Base-by-base conservation (phyloP, 2,113 vertebrate species). In the Cyprinus carpio region DNA sequence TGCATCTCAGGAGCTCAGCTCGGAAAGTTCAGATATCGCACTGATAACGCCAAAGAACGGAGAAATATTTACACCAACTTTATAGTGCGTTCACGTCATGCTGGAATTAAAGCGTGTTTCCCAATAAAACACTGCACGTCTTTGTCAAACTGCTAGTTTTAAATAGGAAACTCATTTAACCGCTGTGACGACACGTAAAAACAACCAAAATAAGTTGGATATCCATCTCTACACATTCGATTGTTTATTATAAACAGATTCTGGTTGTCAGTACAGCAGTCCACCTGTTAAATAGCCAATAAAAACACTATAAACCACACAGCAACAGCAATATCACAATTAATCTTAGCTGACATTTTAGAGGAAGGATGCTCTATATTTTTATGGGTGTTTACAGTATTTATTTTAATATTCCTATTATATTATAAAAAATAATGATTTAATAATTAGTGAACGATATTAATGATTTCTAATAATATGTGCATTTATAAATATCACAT, bases 101-200 rank as follows among this genome's bases (percentile, higher is more conserved):
- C 29, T 31, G 65, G 15, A 34, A 34, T 90, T 82, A 92, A 83
- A 87, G 69, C 1, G 51, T 65, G 25, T 65, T 29, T 65, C 27
- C 62, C 62, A 65, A 27, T 65, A 65, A 65, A 29, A 65, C 31
- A 20, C 27, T 31, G 34, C 13, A 20, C 16, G 29, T 34, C 65
- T 34, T 56, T 69, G 29, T 69, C 29, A 34, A 37, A 11, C 31
- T 37, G 31, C 9, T 69, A 31, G 3, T 67, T 67, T 18, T 15
- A 2, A 64, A 13, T 27, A 64, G 25, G 10, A 64, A 65, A 31
- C 12, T 65, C 25, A n/a, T n/a, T n/a, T n/a, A n/a, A n/a, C n/a
- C n/a, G n/a, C n/a, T n/a, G n/a, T n/a, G n/a, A n/a, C n/a, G n/a
- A n/a, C n/a, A n/a, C n/a, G n/a, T 31, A 31, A 27, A 62, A 5